A percentile compares a stretch with the other conserved stretches of the same genome.
Conservation (phyloP, 92 coral and sea anemone species). For the Bergia sp. region DNA sequence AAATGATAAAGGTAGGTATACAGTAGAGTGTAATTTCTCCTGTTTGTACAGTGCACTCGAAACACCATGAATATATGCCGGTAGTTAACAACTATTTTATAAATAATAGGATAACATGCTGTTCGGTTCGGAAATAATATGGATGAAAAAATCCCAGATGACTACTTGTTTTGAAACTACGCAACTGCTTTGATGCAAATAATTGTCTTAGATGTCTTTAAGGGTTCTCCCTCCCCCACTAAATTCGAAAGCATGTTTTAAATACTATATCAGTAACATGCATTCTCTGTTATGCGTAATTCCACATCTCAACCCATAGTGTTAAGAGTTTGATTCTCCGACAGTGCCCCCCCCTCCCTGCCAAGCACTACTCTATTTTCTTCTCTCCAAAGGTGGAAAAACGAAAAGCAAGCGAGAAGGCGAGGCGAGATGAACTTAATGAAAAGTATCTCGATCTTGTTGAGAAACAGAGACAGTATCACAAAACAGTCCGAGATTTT, state of each 20-base stretch:
- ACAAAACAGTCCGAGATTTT: constrained; percentile 96
- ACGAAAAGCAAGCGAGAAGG: constrained; percentile 86
- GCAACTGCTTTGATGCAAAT: neutral
- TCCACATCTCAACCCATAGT: neutral
- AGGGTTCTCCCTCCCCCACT: too few species aligned
- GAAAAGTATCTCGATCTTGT: constrained; percentile 88
- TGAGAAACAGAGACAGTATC: constrained; percentile 93
- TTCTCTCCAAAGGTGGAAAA: constrained; percentile 77
- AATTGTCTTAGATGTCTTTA: too few species aligned
- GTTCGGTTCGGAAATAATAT: too few species aligned
- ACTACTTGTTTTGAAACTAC: neutral
- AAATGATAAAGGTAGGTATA: constrained; percentile 57
- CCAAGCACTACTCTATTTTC: neutral
- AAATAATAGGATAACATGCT: too few species aligned
- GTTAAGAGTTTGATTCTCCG: neutral
- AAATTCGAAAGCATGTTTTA: too few species aligned
- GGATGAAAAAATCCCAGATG: too few species aligned
- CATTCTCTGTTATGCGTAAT: neutral
- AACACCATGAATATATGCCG: neutral
- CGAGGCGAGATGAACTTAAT: constrained; percentile 85
- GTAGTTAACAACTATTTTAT: too few species aligned
- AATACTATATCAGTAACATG: neutral
- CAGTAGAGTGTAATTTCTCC: neutral
- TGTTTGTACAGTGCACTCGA: neutral
- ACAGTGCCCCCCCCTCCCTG: neutral